Evolutionary conservation across 2,113 vertebrate species (phyloP).

Genomic region (Nycticorax nycticorax): DNA sequence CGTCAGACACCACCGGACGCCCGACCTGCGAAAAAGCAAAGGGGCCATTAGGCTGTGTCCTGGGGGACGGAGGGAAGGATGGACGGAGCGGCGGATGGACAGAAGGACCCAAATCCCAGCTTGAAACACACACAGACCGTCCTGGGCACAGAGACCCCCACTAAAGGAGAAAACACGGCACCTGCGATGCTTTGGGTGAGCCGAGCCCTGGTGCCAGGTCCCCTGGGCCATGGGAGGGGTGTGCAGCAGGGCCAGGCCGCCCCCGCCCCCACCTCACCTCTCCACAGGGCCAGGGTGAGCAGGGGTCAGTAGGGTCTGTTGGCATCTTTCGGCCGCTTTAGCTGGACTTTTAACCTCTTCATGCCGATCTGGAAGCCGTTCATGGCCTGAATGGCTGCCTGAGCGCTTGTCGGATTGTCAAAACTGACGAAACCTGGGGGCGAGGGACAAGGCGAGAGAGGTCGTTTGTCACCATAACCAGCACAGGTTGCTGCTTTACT

Average conservation of each 20-base stretch:
- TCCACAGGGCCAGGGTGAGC: constrained; percentile 71
- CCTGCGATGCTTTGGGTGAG: accelerated
- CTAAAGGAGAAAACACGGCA: accelerated
- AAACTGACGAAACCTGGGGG: constrained; percentile 95
- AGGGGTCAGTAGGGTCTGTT: constrained; percentile 95
- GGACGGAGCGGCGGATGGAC: accelerated
- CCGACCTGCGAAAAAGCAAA: constrained; percentile 51
- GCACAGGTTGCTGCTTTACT: accelerated
- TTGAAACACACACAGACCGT: not conserved
- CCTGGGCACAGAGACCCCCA: not conserved
- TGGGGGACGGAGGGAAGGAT: not conserved
- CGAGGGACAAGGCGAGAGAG: not conserved
- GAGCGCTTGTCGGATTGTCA: constrained; percentile 97
- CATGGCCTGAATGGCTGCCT: constrained; percentile 98
- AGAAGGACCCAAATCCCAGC: not conserved
- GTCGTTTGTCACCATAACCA: not conserved
- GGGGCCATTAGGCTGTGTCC: not conserved
- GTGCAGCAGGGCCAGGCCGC: not conserved
- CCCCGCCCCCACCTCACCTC: constrained; percentile 71
- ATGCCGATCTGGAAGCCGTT: constrained; percentile 99
- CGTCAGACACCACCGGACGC: constrained; percentile 42
- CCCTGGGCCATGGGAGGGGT: accelerated
- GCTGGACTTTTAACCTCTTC: constrained; percentile 98
- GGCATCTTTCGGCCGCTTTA: constrained; percentile 97
- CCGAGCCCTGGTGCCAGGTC: accelerated